Percentiles rank a stretch among this genome's conserved stretches.
Conservation (phyloP, 2,888 invertebrate genomes). For the Salticus scenicus region DNA sequence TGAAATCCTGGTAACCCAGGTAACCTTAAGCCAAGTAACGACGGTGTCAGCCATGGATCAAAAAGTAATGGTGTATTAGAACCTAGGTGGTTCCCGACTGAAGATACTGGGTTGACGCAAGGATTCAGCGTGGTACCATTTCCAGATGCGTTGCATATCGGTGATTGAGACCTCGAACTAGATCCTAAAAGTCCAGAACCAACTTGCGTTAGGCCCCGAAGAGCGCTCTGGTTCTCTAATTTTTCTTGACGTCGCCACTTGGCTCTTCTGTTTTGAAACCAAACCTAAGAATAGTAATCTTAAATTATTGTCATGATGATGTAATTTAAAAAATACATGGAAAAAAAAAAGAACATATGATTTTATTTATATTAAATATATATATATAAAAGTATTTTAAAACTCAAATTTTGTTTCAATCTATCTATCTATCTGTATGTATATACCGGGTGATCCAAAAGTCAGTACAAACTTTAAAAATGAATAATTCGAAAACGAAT, state of each 20-base stretch:
- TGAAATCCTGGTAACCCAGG: constrained; percentile 90
- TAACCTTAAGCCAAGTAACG: constrained; percentile 80
- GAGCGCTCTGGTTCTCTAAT: constrained; percentile 90
- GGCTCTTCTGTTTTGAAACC: constrained; percentile 79
- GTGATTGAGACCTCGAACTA: constrained; percentile 55
- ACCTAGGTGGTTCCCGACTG: constrained; percentile 38
- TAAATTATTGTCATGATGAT: too few species aligned
- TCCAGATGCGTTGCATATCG: constrained; percentile 39
- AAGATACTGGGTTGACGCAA: constrained; percentile 28
- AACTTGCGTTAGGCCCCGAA: constrained; percentile 78
- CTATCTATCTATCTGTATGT: too few species aligned
- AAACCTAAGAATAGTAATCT: constrained; percentile 51
- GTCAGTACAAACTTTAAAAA: too few species aligned
- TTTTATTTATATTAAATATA: too few species aligned
- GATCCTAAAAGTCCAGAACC: constrained; percentile 47
- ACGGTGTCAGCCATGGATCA: constrained; percentile 95
- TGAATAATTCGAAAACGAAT: too few species aligned
- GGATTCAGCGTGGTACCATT: constrained; percentile 41
- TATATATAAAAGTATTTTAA: too few species aligned
- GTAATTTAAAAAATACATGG: too few species aligned
- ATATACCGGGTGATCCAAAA: too few species aligned
- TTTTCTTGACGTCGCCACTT: constrained; percentile 98
- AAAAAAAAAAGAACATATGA: too few species aligned
- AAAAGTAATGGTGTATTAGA: constrained; percentile 80
- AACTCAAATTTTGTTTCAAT: too few species aligned